phyloP scores from a whole-genome alignment of 2,888 invertebrate species.

The Corythucha ciliata region DNA sequence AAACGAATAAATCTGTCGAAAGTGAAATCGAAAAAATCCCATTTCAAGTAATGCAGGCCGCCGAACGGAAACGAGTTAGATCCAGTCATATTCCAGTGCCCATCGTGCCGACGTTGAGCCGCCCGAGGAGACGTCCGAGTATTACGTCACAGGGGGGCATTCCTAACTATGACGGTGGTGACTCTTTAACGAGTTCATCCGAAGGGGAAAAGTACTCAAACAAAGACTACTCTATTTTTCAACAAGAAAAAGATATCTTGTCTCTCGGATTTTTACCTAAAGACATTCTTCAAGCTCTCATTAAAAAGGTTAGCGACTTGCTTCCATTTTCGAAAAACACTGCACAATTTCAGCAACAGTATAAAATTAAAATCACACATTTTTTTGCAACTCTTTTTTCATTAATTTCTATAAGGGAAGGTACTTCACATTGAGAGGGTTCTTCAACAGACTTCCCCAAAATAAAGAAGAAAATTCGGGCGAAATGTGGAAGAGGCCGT shows the following conservation, averaged over 20 bases:
- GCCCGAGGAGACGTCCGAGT: slow-evolving; percentile 38
- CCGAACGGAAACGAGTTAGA: slow-evolving; percentile 41
- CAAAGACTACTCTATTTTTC: slow-evolving; percentile 14
- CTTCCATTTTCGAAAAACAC: not conserved
- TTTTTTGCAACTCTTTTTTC: not conserved
- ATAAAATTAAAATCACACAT: not conserved
- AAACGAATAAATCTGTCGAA: slow-evolving; percentile 9
- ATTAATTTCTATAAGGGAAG: not conserved
- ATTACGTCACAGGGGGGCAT: slow-evolving; percentile 32
- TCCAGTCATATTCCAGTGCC: slow-evolving; percentile 37
- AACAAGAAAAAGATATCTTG: slow-evolving; percentile 47
- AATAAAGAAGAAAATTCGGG: not conserved
- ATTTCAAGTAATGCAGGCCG: no score
- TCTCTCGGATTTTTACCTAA: slow-evolving; percentile 44
- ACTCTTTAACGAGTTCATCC: slow-evolving; percentile 36
- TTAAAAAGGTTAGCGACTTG: slow-evolving; percentile 42
- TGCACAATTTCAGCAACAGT: not conserved
- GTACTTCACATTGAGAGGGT: not conserved
- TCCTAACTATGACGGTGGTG: slow-evolving; percentile 34
- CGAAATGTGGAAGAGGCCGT: not conserved
- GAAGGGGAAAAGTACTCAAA: slow-evolving; percentile 32
- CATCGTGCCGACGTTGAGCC: slow-evolving; percentile 36
- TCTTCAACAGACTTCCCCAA: no score
- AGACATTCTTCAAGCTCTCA: slow-evolving; percentile 54
- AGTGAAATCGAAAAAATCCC: slow-evolving; percentile 7